Percentiles rank a stretch among this genome's conserved stretches.
Conservation (phyloP, 2,113 vertebrate genomes). For the Notarius lentiginosus region DNA sequence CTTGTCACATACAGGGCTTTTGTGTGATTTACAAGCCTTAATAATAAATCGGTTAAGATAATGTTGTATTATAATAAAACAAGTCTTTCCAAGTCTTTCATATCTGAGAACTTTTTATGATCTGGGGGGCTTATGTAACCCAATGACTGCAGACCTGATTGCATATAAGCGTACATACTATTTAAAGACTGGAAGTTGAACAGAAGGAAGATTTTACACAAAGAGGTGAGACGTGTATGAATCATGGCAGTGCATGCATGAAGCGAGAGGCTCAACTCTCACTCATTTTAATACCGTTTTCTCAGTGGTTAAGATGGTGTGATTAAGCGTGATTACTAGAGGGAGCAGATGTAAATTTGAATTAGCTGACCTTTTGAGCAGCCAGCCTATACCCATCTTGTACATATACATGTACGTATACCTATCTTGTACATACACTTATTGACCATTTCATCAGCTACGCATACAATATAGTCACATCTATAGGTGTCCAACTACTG, state of each 20-base stretch:
- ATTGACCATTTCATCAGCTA: neutral
- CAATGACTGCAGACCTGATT: neutral
- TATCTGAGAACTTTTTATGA: neutral
- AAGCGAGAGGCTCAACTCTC: neutral
- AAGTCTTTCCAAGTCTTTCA: neutral
- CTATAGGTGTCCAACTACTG: neutral
- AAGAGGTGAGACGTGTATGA: neutral
- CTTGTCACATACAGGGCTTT: constrained; percentile 32
- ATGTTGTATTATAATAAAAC: constrained; percentile 21
- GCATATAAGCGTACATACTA: neutral
- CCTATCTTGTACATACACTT: neutral
- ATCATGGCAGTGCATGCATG: neutral
- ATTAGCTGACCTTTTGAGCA: constrained; percentile 39
- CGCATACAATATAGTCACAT: neutral
- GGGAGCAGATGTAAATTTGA: constrained; percentile 28
- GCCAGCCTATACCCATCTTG: neutral
- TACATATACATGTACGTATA: neutral
- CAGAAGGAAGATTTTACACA: neutral
- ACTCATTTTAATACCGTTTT: constrained; percentile 39
- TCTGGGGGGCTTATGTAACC: neutral
- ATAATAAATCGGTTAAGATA: constrained; percentile 34
- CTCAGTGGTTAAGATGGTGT: neutral
- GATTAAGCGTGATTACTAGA: constrained; percentile 7
- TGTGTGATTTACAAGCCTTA: constrained; percentile 32
- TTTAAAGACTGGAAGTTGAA: neutral